Evolutionary conservation across 2,888 invertebrate genomes (phyloP).

Genomic region (Sesia apiformis): DNA sequence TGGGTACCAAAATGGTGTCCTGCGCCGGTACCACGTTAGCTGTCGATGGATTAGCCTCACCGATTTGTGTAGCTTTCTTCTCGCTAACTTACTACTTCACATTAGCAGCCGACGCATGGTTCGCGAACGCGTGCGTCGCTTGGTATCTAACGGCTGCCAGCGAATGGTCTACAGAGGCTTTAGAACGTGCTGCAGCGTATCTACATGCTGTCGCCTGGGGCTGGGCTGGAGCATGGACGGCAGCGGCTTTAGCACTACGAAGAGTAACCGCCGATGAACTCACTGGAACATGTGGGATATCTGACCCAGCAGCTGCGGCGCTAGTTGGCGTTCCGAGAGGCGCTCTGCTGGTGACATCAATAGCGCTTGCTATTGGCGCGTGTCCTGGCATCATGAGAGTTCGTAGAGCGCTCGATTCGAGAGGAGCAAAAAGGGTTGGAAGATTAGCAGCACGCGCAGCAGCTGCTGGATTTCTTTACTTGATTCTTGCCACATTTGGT

Average conservation of each 20-base stretch:
- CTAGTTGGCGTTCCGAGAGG: conserved; percentile 77
- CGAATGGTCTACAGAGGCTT: conserved; percentile 94
- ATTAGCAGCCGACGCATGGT: conserved; percentile 88
- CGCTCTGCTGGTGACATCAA: conserved; percentile 78
- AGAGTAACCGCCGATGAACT: conserved; percentile 86
- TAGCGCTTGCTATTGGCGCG: conserved; percentile 82
- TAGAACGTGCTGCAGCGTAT: conserved; percentile 89
- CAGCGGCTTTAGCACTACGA: conserved; percentile 85
- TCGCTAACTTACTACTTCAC: conserved; percentile 85
- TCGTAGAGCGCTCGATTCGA: conserved; percentile 65
- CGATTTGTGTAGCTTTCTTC: conserved; percentile 83
- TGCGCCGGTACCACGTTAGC: conserved; percentile 54
- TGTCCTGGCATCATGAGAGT: conserved; percentile 85
- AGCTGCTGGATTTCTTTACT: conserved; percentile 85
- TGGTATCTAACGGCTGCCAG: conserved; percentile 93
- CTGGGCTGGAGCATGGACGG: conserved; percentile 88
- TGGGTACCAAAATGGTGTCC: conserved; percentile 54
- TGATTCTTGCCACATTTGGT: conserved; percentile 80
- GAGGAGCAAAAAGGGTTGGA: conserved; percentile 81
- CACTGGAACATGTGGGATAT: conserved; percentile 88
- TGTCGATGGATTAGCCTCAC: conserved; percentile 63
- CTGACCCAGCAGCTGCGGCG: conserved; percentile 73
- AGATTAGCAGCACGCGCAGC: conserved; percentile 84
- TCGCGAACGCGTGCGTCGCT: conserved; percentile 89
- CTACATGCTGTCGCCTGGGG: conserved; percentile 93